Evolutionary conservation across 1,140 invertebrate genomes (phyloP).

Genomic region (Ceratitis capitata): DNA sequence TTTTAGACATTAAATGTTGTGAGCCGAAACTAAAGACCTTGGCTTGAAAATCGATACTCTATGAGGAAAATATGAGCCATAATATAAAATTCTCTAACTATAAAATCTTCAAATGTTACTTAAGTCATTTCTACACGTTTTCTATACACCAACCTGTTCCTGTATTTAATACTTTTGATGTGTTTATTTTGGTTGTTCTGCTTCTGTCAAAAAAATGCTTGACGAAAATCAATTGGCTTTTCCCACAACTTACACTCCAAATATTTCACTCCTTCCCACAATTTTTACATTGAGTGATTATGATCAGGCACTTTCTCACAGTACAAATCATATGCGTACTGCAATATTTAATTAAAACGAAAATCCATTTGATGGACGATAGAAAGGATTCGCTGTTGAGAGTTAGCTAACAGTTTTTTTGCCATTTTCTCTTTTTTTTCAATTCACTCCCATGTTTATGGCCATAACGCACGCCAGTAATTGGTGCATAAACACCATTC

Average conservation of each 20-base stretch:
- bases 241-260: background rate
- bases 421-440: too few relatives aligned
- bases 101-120: too few relatives aligned
- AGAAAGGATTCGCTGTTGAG: background rate
- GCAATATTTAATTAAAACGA: too few relatives aligned
- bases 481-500: background rate
- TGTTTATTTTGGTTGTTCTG: background rate
- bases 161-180: too few relatives aligned
- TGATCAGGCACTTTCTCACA: background rate
- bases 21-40: too few relatives aligned
- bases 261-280: background rate
- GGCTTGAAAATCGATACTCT: too few relatives aligned
- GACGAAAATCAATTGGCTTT: background rate
- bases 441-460: background rate
- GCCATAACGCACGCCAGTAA: constrained; percentile 12
- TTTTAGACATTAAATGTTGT: too few relatives aligned
- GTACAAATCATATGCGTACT: background rate
- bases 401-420: background rate
- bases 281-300: background rate
- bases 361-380: background rate
- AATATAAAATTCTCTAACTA: too few relatives aligned
- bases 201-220: background rate
- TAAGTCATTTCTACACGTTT: too few relatives aligned
- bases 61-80: too few relatives aligned
- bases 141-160: too few relatives aligned